Percentiles rank a stretch among this genome's conserved stretches.
These are phyloP conservation scores for Oxygymnocypris stewartii DNA, from an alignment of 2,113 vertebrate genomes.

Conservation along the genomic window DNA sequence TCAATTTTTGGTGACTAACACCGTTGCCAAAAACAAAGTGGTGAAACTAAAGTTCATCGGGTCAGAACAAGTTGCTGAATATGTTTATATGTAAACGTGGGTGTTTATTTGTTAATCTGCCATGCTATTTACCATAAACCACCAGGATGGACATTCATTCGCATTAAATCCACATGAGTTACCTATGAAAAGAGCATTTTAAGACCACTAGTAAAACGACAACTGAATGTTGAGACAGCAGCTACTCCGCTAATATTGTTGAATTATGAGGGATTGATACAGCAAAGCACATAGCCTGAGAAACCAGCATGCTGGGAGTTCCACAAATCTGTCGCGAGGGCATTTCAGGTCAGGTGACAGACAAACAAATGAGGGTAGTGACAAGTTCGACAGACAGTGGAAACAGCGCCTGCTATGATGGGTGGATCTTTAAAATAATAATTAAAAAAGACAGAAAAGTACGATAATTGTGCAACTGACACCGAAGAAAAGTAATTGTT, in stretches of 20 bases:
- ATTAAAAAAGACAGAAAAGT: no score
- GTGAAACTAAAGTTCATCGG: not conserved
- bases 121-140: not conserved
- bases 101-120: not conserved
- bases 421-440: no score
- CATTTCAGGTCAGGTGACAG: not conserved
- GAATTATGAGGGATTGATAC: conserved; percentile 13
- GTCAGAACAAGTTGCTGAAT: not conserved
- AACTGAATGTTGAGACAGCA: not conserved
- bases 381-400: not conserved
- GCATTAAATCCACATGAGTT: no score
- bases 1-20: not conserved
- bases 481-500: no score
- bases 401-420: not conserved
- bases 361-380: not conserved
- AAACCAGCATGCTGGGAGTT: not conserved
- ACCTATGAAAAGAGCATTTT: not conserved
- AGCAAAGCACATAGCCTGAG: not conserved
- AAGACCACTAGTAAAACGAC: not conserved
- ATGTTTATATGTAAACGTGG: not conserved
- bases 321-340: not conserved
- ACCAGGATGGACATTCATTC: not conserved
- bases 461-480: no score
- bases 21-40: not conserved
- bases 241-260: not conserved